These are phyloP conservation scores for Hesperia comma DNA, from an alignment of 2,888 invertebrate species.

Conservation along the genomic window DNA sequence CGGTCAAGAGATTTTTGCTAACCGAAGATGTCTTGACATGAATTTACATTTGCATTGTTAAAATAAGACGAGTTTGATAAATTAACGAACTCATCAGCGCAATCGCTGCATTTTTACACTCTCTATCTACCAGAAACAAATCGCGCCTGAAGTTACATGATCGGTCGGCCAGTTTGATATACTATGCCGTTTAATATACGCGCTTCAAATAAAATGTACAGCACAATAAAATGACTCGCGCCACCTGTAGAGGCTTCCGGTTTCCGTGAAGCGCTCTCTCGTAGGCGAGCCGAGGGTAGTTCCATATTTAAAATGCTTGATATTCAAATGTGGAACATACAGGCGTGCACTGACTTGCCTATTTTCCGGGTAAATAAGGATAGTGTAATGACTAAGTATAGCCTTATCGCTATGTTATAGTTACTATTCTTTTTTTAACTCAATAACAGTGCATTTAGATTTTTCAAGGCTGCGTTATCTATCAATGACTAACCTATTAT, in stretches of 20 bases:
- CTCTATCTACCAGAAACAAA: too few species aligned
- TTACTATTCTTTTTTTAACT: neutral
- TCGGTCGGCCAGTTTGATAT: neutral
- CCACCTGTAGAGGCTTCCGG: slow-evolving; percentile 15
- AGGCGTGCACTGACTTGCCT: too few species aligned
- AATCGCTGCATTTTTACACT: too few species aligned
- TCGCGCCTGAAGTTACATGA: too few species aligned
- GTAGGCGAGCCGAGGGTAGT: neutral
- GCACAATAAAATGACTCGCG: slow-evolving; percentile 2
- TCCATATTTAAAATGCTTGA: neutral
- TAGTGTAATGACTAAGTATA: too few species aligned
- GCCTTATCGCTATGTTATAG: too few species aligned
- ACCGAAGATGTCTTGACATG: too few species aligned
- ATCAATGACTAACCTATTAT: neutral
- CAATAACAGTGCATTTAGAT: neutral
- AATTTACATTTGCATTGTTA: too few species aligned
- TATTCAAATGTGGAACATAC: neutral
- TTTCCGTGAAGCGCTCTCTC: slow-evolving; percentile 7
- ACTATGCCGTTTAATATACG: neutral
- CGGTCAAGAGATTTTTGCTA: too few species aligned
- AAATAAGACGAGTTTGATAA: too few species aligned
- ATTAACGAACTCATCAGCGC: too few species aligned
- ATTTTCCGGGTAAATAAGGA: too few species aligned
- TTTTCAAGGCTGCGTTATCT: neutral
- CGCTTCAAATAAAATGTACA: neutral